Base-by-base conservation (phyloP, 2,888 invertebrate genomes). In the Kuschelorhynchus macadamiae region DNA sequence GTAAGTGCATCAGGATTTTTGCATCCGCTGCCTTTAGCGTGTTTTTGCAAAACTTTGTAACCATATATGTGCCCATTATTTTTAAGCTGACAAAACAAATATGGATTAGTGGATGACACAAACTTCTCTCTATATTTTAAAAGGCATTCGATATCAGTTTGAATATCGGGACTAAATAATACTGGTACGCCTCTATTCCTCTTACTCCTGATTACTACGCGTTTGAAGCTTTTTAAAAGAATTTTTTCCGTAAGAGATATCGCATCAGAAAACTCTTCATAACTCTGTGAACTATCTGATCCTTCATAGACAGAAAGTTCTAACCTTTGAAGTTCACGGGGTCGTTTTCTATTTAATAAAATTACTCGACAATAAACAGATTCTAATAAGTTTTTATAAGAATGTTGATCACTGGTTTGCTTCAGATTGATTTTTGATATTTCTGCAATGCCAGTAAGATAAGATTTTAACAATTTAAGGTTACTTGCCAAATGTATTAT, bases 311-410 rank as follows among this genome's bases (percentile, higher is more conserved):
- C 64, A 1, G 36, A 16, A 21, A 63, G 8, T 1, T 11, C 16
- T 8, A 71, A 16, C 63, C 74, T 62, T 47, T 77, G 72, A 8
- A 76, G 55, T 63, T 76, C 75, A 12, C 76, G 77, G 2, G 71
- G 66, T 42, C 78, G 25, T 59, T 64, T 65, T 39, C 76, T 61
- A 60, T 78, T 77, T n/a, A 77, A 50, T 12, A 77, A 21, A 7
- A 78, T 16, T n/a, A 75, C 52, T 17, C 73, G 49, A 53, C 75
- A 77, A 64, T 57, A 78, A 8, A 71, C 39, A 1, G 67, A 71
- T 67, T 75, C 74, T 30, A 74, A 12, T 39, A 77, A 61, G 5
- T 30, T 49, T 12, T 33, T 69, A 63, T 67, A 76, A n/a, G 62
- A 36, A 18, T 3, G 14, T 33, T 72, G 25, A 67, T 36, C 11